Evolutionary conservation across 2,113 vertebrate species (phyloP).

Genomic region (Catharus fuscescens): DNA sequence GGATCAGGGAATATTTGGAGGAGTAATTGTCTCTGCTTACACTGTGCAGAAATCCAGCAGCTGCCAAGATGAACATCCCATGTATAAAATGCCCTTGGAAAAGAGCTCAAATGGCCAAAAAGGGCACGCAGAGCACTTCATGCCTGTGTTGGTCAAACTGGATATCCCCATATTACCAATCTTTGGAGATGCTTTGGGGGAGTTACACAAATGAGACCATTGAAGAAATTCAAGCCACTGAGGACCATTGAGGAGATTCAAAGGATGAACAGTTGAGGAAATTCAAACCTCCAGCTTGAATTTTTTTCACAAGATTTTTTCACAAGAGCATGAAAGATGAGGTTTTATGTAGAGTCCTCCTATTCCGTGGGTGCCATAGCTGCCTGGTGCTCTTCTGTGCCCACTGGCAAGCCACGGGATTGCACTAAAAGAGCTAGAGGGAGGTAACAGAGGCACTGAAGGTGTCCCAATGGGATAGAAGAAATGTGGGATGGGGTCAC

Average conservation of each 20-base stretch:
- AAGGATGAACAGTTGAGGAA: background rate
- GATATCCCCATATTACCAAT: background rate
- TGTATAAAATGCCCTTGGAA: background rate
- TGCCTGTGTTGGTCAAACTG: background rate
- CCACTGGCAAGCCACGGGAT: accelerated
- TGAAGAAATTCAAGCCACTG: background rate
- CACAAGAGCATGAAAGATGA: background rate
- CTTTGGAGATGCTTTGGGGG: background rate
- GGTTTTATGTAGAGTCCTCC: background rate
- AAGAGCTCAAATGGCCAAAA: background rate
- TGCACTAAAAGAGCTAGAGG: background rate
- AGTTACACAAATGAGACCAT: background rate
- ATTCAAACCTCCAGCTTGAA: background rate
- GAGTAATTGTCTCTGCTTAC: background rate
- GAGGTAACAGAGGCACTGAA: background rate
- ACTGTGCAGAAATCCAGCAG: background rate
- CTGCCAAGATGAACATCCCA: background rate
- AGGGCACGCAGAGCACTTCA: background rate
- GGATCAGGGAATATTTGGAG: background rate
- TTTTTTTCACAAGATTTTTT: background rate
- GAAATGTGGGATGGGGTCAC: background rate
- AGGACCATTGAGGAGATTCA: background rate
- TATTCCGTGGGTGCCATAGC: background rate
- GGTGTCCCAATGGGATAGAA: background rate
- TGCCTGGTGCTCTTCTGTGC: background rate